Evolutionary conservation across 2,888 invertebrate species (phyloP).

Genomic region (Ditula angustiorana): DNA sequence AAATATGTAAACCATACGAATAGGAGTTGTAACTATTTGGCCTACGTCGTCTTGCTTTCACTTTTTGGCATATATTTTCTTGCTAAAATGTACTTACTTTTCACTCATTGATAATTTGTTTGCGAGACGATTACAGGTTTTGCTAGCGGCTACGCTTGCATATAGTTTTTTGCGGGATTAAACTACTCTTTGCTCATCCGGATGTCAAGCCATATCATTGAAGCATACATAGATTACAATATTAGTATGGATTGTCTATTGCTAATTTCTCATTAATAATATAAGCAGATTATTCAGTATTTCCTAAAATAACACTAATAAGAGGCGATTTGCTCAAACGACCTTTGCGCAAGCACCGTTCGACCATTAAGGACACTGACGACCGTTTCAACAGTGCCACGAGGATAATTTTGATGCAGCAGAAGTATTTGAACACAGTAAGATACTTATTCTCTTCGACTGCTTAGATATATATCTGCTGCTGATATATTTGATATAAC

Average conservation of each 20-base stretch:
- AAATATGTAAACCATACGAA: slow-evolving; percentile 25
- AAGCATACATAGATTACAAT: background rate
- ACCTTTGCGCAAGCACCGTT: slow-evolving; percentile 72
- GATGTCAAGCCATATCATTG: too few relatives aligned
- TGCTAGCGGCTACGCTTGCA: too few relatives aligned
- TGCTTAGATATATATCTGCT: too few relatives aligned
- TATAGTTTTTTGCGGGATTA: background rate
- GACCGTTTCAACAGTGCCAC: slow-evolving; percentile 61
- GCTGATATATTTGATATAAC: slow-evolving; percentile 47
- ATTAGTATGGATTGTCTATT: background rate
- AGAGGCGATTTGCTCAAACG: slow-evolving; percentile 65
- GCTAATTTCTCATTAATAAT: background rate
- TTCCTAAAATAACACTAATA: slow-evolving; percentile 58
- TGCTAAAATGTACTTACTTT: slow-evolving; percentile 3
- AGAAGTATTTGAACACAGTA: background rate
- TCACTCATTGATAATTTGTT: background rate
- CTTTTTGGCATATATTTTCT: slow-evolving; percentile 53
- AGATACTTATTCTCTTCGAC: too few relatives aligned
- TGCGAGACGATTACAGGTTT: too few relatives aligned
- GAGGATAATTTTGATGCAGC: slow-evolving; percentile 32
- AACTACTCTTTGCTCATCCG: too few relatives aligned
- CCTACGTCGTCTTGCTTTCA: slow-evolving; percentile 59
- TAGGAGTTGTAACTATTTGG: slow-evolving; percentile 28
- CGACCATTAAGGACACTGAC: slow-evolving; percentile 73
- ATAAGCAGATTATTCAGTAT: slow-evolving; percentile 47